A percentile compares a stretch with the other conserved stretches of the same genome.
Conservation (phyloP, 2,113 vertebrate species). For the Mormyrus iriodes region DNA sequence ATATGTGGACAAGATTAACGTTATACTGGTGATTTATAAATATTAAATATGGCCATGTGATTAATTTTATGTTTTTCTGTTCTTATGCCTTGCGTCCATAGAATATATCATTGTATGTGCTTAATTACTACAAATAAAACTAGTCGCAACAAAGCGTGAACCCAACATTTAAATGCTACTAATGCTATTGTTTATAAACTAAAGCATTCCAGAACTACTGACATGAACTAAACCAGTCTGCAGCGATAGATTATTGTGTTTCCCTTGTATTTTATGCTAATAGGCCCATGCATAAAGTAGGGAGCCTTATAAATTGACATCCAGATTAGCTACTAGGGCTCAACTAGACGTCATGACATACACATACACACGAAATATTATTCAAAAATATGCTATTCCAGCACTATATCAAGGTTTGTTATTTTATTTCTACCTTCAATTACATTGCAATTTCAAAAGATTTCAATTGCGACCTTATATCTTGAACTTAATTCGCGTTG, state of each 20-base stretch:
- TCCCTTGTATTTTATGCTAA: background rate
- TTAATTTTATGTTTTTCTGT: background rate
- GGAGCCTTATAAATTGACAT: background rate
- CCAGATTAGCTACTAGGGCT: background rate
- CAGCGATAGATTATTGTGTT: background rate
- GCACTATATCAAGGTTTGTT: background rate
- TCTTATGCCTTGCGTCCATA: background rate
- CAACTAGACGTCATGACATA: background rate
- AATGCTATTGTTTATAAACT: background rate
- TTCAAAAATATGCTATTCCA: background rate
- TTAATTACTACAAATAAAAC: background rate
- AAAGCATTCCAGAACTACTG: constrained; percentile 42
- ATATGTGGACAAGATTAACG: background rate
- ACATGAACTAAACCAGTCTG: constrained; percentile 24
- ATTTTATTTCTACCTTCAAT: background rate
- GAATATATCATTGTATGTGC: background rate
- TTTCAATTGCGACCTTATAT: background rate
- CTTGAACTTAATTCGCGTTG: background rate
- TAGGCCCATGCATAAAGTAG: background rate
- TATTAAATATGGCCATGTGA: background rate
- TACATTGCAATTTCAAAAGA: background rate
- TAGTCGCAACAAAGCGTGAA: background rate
- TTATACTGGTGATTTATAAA: background rate
- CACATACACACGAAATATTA: background rate
- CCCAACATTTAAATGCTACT: background rate